phyloP scores from a whole-genome alignment of 2,797 vertebrate genomes.

The Sarcoramphus papa region DNA sequence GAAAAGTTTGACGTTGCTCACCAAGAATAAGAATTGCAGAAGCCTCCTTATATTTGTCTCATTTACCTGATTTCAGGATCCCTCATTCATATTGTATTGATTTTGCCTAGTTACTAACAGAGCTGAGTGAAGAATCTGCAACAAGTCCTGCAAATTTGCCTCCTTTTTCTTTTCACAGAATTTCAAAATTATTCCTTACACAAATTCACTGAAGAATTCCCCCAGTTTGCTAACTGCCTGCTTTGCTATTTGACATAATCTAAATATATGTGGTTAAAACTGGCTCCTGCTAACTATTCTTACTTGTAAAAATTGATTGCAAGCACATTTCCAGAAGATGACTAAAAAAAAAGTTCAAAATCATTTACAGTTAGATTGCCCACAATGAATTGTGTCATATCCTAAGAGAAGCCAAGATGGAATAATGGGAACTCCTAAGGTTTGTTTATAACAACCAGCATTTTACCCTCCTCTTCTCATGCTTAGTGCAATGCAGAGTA shows the following conservation, averaged over 20 bases:
- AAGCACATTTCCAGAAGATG: slow-evolving; percentile 5
- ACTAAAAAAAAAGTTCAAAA: not conserved
- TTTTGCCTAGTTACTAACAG: not conserved
- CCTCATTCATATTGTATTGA: slow-evolving; percentile 12
- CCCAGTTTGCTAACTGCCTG: not conserved
- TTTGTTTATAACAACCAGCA: not conserved
- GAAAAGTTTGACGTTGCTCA: not conserved
- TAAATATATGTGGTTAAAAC: slow-evolving; percentile 21
- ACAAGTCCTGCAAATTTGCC: not conserved
- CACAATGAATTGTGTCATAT: not conserved
- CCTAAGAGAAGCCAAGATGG: not conserved
- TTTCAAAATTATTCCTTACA: not conserved
- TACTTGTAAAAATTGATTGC: not conserved
- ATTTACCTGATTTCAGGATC: not conserved
- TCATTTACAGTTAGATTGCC: not conserved
- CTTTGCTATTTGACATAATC: not conserved
- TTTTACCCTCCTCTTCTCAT: not conserved
- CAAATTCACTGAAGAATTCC: not conserved
- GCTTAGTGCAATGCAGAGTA: not conserved
- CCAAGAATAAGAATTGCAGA: not conserved
- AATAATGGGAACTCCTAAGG: not conserved
- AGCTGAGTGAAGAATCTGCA: not conserved
- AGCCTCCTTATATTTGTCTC: not conserved
- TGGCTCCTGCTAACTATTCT: not conserved
- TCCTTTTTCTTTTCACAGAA: not conserved